Conservation (phyloP, 2,797 vertebrate genomes). For the Parambassis ranga region DNA sequence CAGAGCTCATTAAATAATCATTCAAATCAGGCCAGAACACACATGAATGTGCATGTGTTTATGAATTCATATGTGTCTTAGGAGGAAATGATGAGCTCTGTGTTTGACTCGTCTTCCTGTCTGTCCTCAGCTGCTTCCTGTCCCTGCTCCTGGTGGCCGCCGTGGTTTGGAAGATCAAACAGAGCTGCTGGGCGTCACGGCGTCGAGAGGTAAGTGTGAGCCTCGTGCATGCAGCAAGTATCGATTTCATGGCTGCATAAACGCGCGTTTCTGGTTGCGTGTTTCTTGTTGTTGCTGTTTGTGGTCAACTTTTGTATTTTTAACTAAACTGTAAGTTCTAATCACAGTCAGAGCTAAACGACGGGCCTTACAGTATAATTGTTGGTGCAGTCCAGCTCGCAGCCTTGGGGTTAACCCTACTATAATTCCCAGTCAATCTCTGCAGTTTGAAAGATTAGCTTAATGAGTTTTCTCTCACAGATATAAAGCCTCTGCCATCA, state of each 20-base stretch:
- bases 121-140: slow-evolving; percentile 91
- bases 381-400: too few species aligned
- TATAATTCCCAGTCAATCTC: not conserved
- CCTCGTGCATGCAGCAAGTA: not conserved
- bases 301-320: too few species aligned
- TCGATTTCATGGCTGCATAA: not conserved
- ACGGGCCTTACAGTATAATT: too few species aligned
- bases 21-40: not conserved
- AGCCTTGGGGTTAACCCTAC: too few species aligned
- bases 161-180: slow-evolving; percentile 99
- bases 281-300: not conserved
- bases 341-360: too few species aligned
- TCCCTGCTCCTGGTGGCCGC: slow-evolving; percentile 96
- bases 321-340: too few species aligned
- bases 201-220: slow-evolving; percentile 89
- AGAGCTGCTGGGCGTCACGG: slow-evolving; percentile 98
- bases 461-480: not conserved
- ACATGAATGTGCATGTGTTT: not conserved
- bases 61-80: not conserved
- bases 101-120: slow-evolving; percentile 8
- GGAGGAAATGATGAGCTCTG: too few species aligned
- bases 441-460: not conserved
- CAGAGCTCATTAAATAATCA: slow-evolving; percentile 14
- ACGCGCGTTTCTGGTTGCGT: not conserved
- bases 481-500: not conserved